phyloP scores from a whole-genome alignment of 1,140 invertebrate genomes.

The Euura lappo region DNA sequence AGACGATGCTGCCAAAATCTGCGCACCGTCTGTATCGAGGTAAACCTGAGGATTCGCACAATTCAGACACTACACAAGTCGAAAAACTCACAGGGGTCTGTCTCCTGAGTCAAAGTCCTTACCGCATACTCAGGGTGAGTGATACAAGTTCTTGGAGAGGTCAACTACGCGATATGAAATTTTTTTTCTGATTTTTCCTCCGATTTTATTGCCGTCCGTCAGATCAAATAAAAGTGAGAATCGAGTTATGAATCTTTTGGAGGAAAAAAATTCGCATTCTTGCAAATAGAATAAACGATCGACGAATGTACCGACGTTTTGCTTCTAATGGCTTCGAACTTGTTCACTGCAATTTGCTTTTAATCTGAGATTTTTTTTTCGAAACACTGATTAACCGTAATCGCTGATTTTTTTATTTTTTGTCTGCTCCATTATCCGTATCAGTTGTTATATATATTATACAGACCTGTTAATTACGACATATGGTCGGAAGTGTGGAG shows the following conservation, averaged over 20 bases:
- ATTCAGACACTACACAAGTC: constrained; percentile 25
- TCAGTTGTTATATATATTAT: too few relatives aligned
- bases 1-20: constrained; percentile 56
- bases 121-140: constrained; percentile 70
- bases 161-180: not conserved
- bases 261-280: not conserved
- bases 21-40: constrained; percentile 29
- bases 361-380: too few relatives aligned
- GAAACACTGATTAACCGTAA: too few relatives aligned
- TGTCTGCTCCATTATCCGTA: too few relatives aligned
- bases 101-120: constrained; percentile 69
- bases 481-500: too few relatives aligned
- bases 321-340: too few relatives aligned
- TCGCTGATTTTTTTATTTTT: too few relatives aligned
- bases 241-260: not conserved
- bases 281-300: too few relatives aligned
- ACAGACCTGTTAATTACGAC: too few relatives aligned
- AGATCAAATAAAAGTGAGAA: not conserved
- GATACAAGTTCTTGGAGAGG: not conserved
- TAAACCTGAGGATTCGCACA: constrained; percentile 25
- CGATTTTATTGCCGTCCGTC: not conserved
- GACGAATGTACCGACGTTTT: too few relatives aligned
- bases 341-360: too few relatives aligned
- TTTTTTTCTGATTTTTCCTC: not conserved
- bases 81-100: constrained; percentile 60